Percentiles rank a stretch among this genome's conserved stretches.
These are phyloP conservation scores for Coregonus ussuriensis DNA, from an alignment of 2,797 vertebrate species.

Conservation along the genomic window DNA sequence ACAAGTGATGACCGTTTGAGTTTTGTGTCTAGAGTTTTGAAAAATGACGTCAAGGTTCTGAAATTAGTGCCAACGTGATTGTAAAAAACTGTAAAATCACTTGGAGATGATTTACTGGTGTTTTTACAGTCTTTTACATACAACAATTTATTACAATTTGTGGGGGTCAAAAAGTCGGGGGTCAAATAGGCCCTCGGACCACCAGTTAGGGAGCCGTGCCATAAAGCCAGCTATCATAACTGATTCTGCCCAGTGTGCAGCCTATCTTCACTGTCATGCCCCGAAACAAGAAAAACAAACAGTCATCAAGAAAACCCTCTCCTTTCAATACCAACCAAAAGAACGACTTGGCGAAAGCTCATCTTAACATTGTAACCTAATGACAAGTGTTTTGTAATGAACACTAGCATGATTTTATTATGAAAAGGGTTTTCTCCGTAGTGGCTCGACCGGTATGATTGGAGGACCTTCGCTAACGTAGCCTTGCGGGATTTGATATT, in stretches of 20 bases:
- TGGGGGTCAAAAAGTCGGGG: no score
- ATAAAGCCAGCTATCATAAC: conserved; percentile 2
- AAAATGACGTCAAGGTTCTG: no score
- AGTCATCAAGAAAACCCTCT: neutral
- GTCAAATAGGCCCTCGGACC: no score
- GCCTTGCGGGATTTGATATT: conserved; percentile 21
- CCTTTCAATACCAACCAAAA: neutral
- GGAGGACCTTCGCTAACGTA: conserved; percentile 16
- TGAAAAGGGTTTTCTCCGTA: neutral
- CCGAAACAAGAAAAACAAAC: neutral
- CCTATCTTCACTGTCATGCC: neutral
- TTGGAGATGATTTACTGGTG: no score
- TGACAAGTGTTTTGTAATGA: neutral
- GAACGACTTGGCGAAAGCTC: neutral
- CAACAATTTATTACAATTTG: no score
- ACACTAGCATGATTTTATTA: conserved; percentile 5
- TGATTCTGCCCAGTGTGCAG: neutral
- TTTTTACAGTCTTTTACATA: no score
- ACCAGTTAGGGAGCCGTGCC: no score
- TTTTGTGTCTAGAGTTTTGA: no score
- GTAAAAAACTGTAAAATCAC: no score
- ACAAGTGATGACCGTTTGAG: no score
- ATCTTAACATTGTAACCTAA: neutral
- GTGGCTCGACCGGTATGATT: conserved; percentile 18
- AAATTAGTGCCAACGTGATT: no score